Percentiles rank a stretch among this genome's conserved stretches.
Evolutionary conservation across 2,797 vertebrate species (phyloP).

Genomic region (Coilia nasus): DNA sequence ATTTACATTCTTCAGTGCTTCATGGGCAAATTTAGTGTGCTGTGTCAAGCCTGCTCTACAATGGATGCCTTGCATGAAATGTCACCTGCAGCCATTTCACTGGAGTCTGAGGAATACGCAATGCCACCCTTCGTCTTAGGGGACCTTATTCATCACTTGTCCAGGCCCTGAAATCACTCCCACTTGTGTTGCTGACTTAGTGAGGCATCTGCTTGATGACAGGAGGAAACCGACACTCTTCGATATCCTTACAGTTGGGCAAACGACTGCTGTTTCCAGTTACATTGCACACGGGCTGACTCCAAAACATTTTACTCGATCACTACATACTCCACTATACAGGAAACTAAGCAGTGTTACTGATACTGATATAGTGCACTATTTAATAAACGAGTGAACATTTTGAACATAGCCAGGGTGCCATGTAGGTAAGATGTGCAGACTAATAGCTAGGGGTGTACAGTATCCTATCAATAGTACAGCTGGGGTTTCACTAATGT

Average conservation of each 20-base stretch:
- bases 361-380: too few relatives aligned
- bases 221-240: not conserved
- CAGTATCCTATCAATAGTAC: not conserved
- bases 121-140: not conserved
- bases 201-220: not conserved
- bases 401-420: too few relatives aligned
- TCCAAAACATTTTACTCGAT: too few relatives aligned
- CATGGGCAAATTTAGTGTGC: not conserved
- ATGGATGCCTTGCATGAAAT: not conserved
- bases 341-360: too few relatives aligned
- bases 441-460: too few relatives aligned
- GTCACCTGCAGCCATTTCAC: not conserved
- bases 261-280: not conserved
- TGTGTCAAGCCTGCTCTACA: not conserved
- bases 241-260: not conserved
- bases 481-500: not conserved
- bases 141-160: not conserved
- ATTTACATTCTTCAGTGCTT: not conserved
- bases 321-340: too few relatives aligned
- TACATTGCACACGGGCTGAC: not conserved
- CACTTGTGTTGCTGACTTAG: not conserved
- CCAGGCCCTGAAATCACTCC: not conserved
- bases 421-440: too few relatives aligned
- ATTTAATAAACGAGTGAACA: too few relatives aligned
- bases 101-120: not conserved